Evolutionary conservation across 2,797 vertebrate genomes (phyloP).

Genomic region (Tachyglossus aculeatus): DNA sequence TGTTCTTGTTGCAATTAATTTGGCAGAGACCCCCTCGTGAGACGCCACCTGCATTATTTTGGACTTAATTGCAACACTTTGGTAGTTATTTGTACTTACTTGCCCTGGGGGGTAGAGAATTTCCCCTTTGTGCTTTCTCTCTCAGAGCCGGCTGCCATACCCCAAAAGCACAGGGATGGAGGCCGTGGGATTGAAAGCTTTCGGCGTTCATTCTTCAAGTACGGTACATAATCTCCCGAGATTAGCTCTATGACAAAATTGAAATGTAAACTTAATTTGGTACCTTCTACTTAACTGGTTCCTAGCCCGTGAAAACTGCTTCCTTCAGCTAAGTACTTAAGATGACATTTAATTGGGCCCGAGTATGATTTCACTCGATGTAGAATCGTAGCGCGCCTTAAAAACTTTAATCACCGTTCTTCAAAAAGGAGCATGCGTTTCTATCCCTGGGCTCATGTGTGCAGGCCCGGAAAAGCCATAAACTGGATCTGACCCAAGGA

Average conservation of each 20-base stretch:
- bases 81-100: constrained; percentile 35
- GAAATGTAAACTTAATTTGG: constrained; percentile 60
- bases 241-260: constrained; percentile 61
- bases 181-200: constrained; percentile 43
- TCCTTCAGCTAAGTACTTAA: constrained; percentile 52
- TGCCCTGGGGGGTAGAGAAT: constrained; percentile 17
- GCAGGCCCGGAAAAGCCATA: constrained; percentile 41
- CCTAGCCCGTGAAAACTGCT: constrained; percentile 34
- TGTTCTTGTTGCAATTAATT: constrained; percentile 18
- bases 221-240: constrained; percentile 44
- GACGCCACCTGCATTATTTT: constrained; percentile 43
- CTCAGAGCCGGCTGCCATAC: constrained; percentile 12
- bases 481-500: constrained; percentile 25
- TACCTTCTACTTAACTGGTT: constrained; percentile 61
- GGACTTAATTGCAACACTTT: constrained; percentile 50
- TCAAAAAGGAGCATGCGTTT: constrained; percentile 30
- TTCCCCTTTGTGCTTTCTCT: constrained; percentile 33
- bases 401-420: constrained; percentile 58
- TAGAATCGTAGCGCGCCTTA: constrained; percentile 50
- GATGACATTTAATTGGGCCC: constrained; percentile 61
- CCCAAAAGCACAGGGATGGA: constrained; percentile 37
- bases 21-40: constrained; percentile 28
- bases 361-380: constrained; percentile 33
- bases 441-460: background rate
- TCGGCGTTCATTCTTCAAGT: constrained; percentile 51